A percentile compares a stretch with the other conserved stretches of the same genome.
Conservation (phyloP, 2,797 vertebrate species). For the Delichon dasypus region DNA sequence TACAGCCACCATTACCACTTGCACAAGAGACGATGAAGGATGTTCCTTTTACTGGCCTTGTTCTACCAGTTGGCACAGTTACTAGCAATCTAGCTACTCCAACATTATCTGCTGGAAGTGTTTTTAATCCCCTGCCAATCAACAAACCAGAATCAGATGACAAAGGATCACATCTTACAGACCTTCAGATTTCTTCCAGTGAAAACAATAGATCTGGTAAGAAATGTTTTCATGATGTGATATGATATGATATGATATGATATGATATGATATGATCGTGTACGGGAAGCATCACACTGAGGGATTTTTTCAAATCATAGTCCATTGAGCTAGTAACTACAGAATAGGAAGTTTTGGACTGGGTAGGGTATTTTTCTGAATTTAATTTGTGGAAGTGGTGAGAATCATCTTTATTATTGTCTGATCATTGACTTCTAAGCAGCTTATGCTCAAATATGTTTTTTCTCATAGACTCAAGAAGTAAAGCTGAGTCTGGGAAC, state of each 20-base stretch:
- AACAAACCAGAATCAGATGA: conserved; percentile 76
- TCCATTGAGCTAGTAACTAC: background rate
- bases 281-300: background rate
- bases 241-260: background rate
- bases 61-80: conserved; percentile 83
- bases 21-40: conserved; percentile 90
- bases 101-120: conserved; percentile 81
- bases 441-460: background rate
- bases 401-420: background rate
- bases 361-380: background rate
- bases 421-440: background rate
- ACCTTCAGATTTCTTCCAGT: conserved; percentile 74
- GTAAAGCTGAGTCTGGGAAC: background rate
- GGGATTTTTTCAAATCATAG: background rate
- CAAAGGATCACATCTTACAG: conserved; percentile 75
- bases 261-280: rapidly evolving
- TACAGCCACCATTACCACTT: conserved; percentile 84
- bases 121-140: conserved; percentile 86
- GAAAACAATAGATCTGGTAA: conserved; percentile 79
- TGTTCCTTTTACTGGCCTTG: conserved; percentile 84
- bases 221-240: background rate
- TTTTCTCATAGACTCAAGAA: background rate
- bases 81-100: conserved; percentile 71
- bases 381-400: background rate
- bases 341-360: background rate